Conservation (phyloP, 2,888 invertebrate species). For the Melieria omissa region DNA sequence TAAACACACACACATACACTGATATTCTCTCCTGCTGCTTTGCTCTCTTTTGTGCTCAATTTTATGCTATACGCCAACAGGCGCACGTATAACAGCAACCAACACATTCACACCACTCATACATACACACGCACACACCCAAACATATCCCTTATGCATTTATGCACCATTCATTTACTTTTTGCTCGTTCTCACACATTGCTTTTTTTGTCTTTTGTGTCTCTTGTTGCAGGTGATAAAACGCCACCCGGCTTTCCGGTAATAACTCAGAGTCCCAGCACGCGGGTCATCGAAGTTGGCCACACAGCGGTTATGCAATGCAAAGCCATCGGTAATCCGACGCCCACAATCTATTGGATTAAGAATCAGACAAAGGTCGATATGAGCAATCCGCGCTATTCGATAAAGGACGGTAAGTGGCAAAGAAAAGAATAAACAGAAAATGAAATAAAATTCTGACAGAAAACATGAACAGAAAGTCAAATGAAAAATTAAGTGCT, state of each 20-base stretch:
- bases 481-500: no score
- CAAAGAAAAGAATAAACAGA: no score
- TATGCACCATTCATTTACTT: not conserved
- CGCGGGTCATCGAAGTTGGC: conserved; percentile 96
- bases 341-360: conserved; percentile 89
- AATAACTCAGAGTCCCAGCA: conserved; percentile 86
- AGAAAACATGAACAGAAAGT: no score
- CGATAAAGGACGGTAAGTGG: conserved; percentile 80
- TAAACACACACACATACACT: not conserved
- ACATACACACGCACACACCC: not conserved
- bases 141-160: conserved; percentile 16
- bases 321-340: conserved; percentile 85
- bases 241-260: conserved; percentile 93
- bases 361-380: conserved; percentile 92
- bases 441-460: no score
- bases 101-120: not conserved
- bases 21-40: not conserved
- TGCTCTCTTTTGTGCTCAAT: not conserved
- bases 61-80: not conserved
- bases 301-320: conserved; percentile 91
- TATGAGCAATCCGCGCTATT: conserved; percentile 85
- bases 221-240: conserved; percentile 74
- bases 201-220: conserved; percentile 37
- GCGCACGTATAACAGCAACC: not conserved
- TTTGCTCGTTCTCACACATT: conserved; percentile 7